Evolutionary conservation across 1,140 invertebrate species (phyloP), one percentile per base, ranked within the genome.

Genomic region (Apolygus lucorum): DNA sequence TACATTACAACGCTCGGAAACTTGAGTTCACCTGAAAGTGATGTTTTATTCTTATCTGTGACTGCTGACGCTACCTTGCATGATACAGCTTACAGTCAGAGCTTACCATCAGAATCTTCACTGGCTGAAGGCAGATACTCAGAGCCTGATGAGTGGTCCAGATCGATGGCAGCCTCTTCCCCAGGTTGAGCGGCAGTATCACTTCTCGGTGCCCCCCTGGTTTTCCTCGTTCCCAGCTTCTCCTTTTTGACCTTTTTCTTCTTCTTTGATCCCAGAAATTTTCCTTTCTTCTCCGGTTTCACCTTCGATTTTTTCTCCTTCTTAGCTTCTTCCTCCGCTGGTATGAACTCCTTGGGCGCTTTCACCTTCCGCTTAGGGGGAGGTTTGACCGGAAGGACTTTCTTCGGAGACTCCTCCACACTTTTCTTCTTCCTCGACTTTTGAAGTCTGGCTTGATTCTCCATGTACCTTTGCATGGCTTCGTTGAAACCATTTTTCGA

Each of bases 41-140:
- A 54, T n/a, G n/a, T n/a, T n/a, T n/a, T n/a, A n/a, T n/a, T n/a
- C n/a, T n/a, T n/a, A n/a, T n/a, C n/a, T n/a, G 62, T 67, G 2
- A 54, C 24, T 52, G 11, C 67, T 66, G 11, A 71, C 28, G 63
- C 24, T 27, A 68, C n/a, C 52, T 71, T 71, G 25, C 28, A 28
- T 28, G 52, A 65, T 28, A 52, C 17, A 11, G 8, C 54, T 67
- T 66, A 24, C n/a, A 13, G 63, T 67, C 69, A 25, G 52, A 59
- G 63, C 54, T 74, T 71, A 69, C n/a, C 67, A 42, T 73, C 75
- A 75, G 75, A 78, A 4, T 76, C 77, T 67, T 71, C 71, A 28
- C 59, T 13, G 17, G 82, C 82, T 64, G 83, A 84, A 2, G 84
- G 85, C 68, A 84, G 27, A 77, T 87, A 87, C 78, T 86, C 85